Conservation (phyloP, 2,888 invertebrate species). For the Microctonus aethiopoides region DNA sequence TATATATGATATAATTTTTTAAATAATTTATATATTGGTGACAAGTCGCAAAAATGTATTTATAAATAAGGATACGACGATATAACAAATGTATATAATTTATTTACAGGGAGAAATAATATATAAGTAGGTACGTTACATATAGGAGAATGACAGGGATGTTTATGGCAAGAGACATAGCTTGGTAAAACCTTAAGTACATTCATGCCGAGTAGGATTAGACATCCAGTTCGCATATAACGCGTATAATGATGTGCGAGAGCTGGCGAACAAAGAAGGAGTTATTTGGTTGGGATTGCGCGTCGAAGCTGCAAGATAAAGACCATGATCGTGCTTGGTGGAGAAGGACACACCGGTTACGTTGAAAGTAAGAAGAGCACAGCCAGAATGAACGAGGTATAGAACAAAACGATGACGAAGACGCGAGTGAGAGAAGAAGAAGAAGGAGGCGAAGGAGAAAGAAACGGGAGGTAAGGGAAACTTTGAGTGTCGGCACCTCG, state of each 20-base stretch:
- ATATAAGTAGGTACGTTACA: not conserved
- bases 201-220: slow-evolving; percentile 58
- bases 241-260: slow-evolving; percentile 63
- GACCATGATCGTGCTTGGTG: slow-evolving; percentile 24
- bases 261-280: slow-evolving; percentile 46
- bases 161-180: slow-evolving; percentile 43
- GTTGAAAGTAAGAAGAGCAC: slow-evolving; percentile 50
- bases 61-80: too few relatives aligned
- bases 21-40: not conserved
- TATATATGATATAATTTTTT: not conserved
- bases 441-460: too few relatives aligned
- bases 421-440: slow-evolving; percentile 42
- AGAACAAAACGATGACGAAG: slow-evolving; percentile 44
- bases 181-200: slow-evolving; percentile 54
- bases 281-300: slow-evolving; percentile 29
- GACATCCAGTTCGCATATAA: slow-evolving; percentile 32
- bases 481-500: slow-evolving; percentile 67
- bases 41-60: too few relatives aligned
- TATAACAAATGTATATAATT: too few relatives aligned
- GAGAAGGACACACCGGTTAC: slow-evolving; percentile 41
- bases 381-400: slow-evolving; percentile 42
- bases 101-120: not conserved
- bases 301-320: slow-evolving; percentile 37
- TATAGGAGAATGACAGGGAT: slow-evolving; percentile 38
- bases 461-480: slow-evolving; percentile 47